Base-by-base conservation (phyloP, 2,113 vertebrate species). In the Peromyscus leucopus region DNA sequence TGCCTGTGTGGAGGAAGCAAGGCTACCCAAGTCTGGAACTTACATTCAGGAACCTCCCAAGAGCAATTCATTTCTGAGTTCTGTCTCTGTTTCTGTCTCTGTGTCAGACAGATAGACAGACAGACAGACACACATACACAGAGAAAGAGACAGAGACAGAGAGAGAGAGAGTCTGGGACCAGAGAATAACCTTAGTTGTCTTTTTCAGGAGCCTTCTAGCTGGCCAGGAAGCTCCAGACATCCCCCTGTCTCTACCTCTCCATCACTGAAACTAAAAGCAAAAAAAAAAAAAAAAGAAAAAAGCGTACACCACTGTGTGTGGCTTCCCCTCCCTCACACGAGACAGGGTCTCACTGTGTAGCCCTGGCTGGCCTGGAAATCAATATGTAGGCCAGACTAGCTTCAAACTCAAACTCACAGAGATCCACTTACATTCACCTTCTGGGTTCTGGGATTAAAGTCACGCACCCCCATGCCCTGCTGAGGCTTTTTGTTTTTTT, bases 1-100 rank as follows among this genome's bases (percentile, higher is more conserved):
- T 1, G 65, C 69, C n/a, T 24, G 1, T 1, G 28, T 13, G 5
- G 51, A 48, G 7, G 0, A 15, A 12, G 6, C 55, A 26, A 59
- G 72, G 36, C 22, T 33, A 33, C 57, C 93, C 57, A 72, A 39
- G 76, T 21, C 42, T n/a, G 55, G 71, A 31, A 55, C 57, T 42
- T 39, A 42, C 1, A 31, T 69, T 22, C 22, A 26, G 26, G 36
- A n/a, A 59, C 22, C 57, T 83, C 22, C 13, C 0, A 5, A 74
- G 51, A 59, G 9, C 61, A 36, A 22, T 42, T 33, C 46, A 46
- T 21, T 69, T 79, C 76, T 80, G 48, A 5, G 13, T 55, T 59
- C 39, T 21, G 7, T 67, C 21, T 21, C 16, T 57, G 6, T 80
- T 12, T 80, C 8, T 36, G 17, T 22, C 16, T 79, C 48, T 76